Evolutionary conservation across 2,888 invertebrate species (phyloP).

Genomic region (Crematogaster levior): DNA sequence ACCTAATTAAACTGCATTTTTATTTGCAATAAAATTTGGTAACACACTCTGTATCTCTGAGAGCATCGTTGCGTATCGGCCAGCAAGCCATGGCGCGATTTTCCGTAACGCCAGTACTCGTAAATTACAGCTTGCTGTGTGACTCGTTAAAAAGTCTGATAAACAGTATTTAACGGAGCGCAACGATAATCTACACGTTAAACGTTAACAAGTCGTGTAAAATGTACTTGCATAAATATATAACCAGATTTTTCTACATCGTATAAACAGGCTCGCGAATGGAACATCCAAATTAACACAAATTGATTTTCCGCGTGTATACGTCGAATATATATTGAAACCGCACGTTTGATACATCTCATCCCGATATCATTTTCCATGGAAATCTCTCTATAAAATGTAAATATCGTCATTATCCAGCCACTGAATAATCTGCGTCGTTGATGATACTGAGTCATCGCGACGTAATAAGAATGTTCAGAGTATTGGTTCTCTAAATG

Average conservation of each 20-base stretch:
- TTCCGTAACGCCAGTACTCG: slow-evolving; percentile 2
- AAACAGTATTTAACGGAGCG: slow-evolving; percentile 9
- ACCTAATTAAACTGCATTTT: slow-evolving; percentile 1
- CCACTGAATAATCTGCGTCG: slow-evolving; percentile 3
- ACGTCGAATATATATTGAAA: background rate
- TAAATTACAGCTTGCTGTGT: background rate
- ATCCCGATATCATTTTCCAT: background rate
- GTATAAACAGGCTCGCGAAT: background rate
- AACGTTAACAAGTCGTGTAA: background rate
- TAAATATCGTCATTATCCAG: slow-evolving; percentile 11
- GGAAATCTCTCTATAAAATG: slow-evolving; percentile 2
- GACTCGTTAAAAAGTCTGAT: slow-evolving; percentile 10
- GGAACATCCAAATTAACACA: background rate
- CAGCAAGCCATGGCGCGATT: slow-evolving; percentile 15
- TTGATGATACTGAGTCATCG: background rate
- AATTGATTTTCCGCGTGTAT: background rate
- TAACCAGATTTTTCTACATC: background rate
- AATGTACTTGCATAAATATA: background rate
- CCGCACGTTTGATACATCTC: slow-evolving; percentile 11
- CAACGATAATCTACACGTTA: background rate
- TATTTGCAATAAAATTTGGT: slow-evolving; percentile 39
- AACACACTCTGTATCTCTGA: slow-evolving; percentile 26
- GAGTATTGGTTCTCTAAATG: background rate
- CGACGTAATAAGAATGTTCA: background rate
- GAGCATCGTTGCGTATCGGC: slow-evolving; percentile 30